Evolutionary conservation across 1,140 invertebrate genomes (phyloP), one percentile per base, ranked within the genome.

Genomic region (silkworm (Bombyx mori)): DNA sequence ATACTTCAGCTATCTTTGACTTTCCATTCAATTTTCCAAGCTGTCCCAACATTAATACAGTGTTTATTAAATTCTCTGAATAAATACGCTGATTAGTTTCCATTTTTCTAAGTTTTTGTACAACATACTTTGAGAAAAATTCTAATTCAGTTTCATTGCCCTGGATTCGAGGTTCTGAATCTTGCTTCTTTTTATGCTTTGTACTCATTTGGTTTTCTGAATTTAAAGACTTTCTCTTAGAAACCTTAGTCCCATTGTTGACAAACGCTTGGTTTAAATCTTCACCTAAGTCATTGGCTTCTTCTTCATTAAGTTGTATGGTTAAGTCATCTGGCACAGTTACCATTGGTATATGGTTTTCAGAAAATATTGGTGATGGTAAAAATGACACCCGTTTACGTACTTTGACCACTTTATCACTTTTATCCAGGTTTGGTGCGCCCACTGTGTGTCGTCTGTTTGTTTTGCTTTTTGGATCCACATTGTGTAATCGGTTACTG

Each of bases 11-110:
- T 62, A 86, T 76, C 74, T 82, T 86, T 8, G 76, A 81, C 72
- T 87, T 85, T n/a, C 72, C 79, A 66, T 82, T 81, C 47, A 87
- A 58, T 64, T 82, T 75, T 6, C 76, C 75, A 6, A 87, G 72
- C 63, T 87, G 84, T 22, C 84, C 84, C 9, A 87, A 64, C 84
- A 87, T 85, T 8, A 87, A 71, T 8, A 84, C 82, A 62, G 84
- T 87, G 45, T 87, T 85, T 22, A 87, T 85, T 64, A 87, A 74
- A 64, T 87, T 87, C 71, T 87, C 84, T 12, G 84, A 85, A 58
- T 85, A 87, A 64, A 87, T 87, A 50, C 84, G 73, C 45, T 87
- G 84, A 63, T 85, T 83, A 35, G 84, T 87, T 61, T 87, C 84
- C 84, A 87, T 87, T 67, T 58, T 75, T 65, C 84, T 75, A 35